Evolutionary conservation across 2,113 vertebrate genomes (phyloP), one percentile per base, ranked within the genome.

Genomic region (Xyliphius kryptos): DNA sequence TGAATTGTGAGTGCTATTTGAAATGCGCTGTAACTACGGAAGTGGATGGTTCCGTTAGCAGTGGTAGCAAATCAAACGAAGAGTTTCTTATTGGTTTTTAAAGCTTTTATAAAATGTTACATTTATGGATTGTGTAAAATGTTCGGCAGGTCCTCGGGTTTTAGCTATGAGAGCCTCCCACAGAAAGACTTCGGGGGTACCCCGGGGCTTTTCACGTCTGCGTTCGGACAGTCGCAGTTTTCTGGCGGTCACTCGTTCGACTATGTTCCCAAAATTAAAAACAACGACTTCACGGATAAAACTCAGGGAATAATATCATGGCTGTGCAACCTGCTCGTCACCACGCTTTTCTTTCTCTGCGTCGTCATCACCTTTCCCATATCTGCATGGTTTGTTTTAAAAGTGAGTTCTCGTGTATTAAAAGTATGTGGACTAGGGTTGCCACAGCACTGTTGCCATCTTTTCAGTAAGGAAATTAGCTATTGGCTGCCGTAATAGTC

Each of bases 321-420:
- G 82, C 74, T 91, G 47, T 95, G 91, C 78, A 87, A 92, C 19
- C 61, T 88, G 51, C 66, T 91, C 55, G 87, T 95, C 74, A 91
- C 82, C 21, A 80, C 77, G 32, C 72, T 94, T 26, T 84, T 88
- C 8, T 89, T 90, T 73, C 56, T 92, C 56, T 69, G 85, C 70
- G 85, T 89, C 16, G 9, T 91, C 14, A 2, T 93, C 50, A 89
- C 86, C 36, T 93, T 95, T 76, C 92, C 93, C 9, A 56, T 94
- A 74, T 87, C 91, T 0, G 91, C 85, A 53, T 97, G 92, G 91
- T 95, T 95, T 80, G 85, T 90, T 22, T 73, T 93, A 46, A 94
- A 94, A 82, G 91, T 94, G 84, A 80, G 81, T 7, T 15, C 9
- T 16, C 19, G 19, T 22, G 26, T 32, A 2, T 32, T 32, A 32